Conservation (phyloP, 2,888 invertebrate genomes). For the Tanytarsus gracilentus region DNA sequence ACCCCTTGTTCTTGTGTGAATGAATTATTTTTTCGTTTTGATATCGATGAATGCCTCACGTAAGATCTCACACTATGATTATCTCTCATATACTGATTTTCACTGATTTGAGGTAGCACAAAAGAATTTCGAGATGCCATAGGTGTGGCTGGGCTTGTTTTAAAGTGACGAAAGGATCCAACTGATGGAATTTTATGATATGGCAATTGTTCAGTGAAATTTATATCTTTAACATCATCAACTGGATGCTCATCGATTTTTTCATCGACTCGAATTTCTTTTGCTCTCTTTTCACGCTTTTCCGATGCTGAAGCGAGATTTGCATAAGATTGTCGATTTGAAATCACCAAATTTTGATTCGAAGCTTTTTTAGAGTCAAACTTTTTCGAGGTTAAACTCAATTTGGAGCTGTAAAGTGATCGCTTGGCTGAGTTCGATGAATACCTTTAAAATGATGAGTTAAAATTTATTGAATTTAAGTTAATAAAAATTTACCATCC, state of each 20-base stretch:
- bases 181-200: too few relatives aligned
- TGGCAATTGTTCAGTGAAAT: too few relatives aligned
- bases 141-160: conserved; percentile 15
- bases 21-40: too few relatives aligned
- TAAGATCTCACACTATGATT: conserved; percentile 31
- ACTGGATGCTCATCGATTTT: conserved; percentile 47
- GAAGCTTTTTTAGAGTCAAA: conserved; percentile 28
- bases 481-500: too few relatives aligned
- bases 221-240: too few relatives aligned
- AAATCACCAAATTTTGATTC: conserved; percentile 29
- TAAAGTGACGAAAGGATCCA: not conserved
- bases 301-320: conserved; percentile 1
- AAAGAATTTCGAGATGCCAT: conserved; percentile 5
- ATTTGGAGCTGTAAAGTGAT: conserved; percentile 29
- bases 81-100: conserved; percentile 7
- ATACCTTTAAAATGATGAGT: too few relatives aligned
- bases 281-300: conserved; percentile 38
- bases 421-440: conserved; percentile 39
- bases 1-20: conserved; percentile 53
- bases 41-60: conserved; percentile 30
- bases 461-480: too few relatives aligned
- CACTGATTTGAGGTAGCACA: not conserved
- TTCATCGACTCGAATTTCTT: conserved; percentile 37
- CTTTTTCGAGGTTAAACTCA: conserved; percentile 23
- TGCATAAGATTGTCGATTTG: conserved; percentile 26